These are phyloP conservation scores for Leuciscus waleckii DNA, from an alignment of 2,797 vertebrate genomes.

Conservation along the genomic window DNA sequence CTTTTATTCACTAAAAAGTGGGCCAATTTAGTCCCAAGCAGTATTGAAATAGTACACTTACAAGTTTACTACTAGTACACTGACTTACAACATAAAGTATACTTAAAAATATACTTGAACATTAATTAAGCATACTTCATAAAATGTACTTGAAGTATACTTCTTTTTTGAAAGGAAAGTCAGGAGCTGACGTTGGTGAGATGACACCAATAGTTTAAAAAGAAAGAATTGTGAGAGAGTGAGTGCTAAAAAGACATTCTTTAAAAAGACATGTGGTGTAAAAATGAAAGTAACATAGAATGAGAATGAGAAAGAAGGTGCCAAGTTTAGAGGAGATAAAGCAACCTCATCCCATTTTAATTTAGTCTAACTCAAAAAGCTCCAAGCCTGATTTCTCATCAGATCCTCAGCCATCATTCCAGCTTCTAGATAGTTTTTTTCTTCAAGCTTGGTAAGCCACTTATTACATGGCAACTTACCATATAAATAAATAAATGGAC, in stretches of 20 bases:
- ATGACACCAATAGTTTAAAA: conserved; percentile 1
- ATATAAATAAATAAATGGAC: conserved; percentile 1
- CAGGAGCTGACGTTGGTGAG: background rate
- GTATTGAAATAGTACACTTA: too few relatives aligned
- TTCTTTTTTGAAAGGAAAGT: background rate
- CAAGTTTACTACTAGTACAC: too few relatives aligned
- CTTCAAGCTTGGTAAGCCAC: background rate
- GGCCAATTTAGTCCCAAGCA: too few relatives aligned
- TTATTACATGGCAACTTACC: background rate
- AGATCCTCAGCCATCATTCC: background rate
- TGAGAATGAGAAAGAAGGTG: background rate
- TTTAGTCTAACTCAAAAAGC: background rate
- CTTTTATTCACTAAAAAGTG: too few relatives aligned
- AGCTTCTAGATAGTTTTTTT: background rate
- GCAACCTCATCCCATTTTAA: background rate
- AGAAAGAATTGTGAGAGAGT: background rate
- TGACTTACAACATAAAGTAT: too few relatives aligned
- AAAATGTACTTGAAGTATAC: too few relatives aligned
- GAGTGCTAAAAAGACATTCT: background rate
- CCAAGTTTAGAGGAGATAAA: conserved; percentile 18
- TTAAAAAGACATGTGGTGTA: conserved; percentile 24
- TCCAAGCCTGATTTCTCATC: conserved; percentile 25
- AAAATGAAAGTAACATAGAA: background rate
- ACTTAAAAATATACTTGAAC: too few relatives aligned
- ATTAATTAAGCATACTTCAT: too few relatives aligned